Base-by-base conservation (phyloP, 2,113 vertebrate species). In the Microtus pennsylvanicus region DNA sequence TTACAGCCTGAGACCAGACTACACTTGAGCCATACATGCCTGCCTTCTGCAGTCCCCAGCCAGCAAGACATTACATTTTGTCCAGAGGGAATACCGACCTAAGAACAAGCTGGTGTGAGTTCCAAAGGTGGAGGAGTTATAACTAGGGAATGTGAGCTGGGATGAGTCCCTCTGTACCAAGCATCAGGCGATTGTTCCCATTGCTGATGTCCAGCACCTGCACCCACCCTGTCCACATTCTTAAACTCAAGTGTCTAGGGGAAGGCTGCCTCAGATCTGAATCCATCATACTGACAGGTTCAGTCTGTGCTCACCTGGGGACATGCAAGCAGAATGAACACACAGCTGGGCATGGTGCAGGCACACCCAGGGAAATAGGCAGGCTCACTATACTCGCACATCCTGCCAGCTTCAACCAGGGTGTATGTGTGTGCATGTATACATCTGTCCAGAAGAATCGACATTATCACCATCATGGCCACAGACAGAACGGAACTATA, bases 401-500 rank as follows among this genome's bases (percentile, higher is more conserved):
- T 4, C 28, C 1, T 0, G 1, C 11, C 33, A 0, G 1, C 35
- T 28, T 35, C 19, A 78, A 0, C 33, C 74, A 55, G 0, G 14
- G 2, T 33, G 67, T 72, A 10, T 45, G 52, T 38, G 28, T 61
- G 77, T 55, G 77, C 47, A 33, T 55, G 50, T 28, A 19, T 61
- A 17, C 52, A 75, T 77, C 22, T 86, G 55, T 26, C 61, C 76
- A 47, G 35, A 0, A 47, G 9, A 1, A 55, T 55, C 87, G 50
- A 80, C 11, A 22, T 58, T 1, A 58, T 45, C 50, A 38, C 14
- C 1, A 42, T 30, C 24, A 19, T 28, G 0, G 55, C 0, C 1
- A 67, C 14, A 86, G 77, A 96, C 21, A 4, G 88, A 86, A 76
- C 19, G 30, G 26, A 69, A 55, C 14, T 47, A 47, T n/a, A 76